Conservation (phyloP, 2,888 invertebrate species). For the Campopleginae sp. region DNA sequence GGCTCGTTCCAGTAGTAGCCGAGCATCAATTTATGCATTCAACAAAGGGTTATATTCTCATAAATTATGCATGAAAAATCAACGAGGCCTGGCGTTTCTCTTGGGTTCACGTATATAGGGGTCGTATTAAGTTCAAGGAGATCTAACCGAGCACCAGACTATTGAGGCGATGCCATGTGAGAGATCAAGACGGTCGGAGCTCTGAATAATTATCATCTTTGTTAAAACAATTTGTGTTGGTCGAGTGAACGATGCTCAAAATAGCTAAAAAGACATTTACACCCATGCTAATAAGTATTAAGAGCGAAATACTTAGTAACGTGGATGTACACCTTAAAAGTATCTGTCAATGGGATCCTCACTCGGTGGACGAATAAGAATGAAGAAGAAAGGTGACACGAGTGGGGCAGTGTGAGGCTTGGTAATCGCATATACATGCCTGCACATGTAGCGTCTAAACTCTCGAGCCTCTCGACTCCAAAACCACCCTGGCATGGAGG, state of each 20-base stretch:
- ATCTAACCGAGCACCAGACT: slow-evolving; percentile 57
- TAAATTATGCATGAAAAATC: slow-evolving; percentile 67
- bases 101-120: not conserved
- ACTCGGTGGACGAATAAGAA: not conserved
- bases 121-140: slow-evolving; percentile 63
- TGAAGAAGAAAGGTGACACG: not conserved
- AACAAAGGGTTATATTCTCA: slow-evolving; percentile 66
- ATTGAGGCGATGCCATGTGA: slow-evolving; percentile 22
- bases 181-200: slow-evolving; percentile 15
- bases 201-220: slow-evolving; percentile 56
- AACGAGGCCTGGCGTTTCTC: slow-evolving; percentile 58
- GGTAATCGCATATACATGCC: not conserved
- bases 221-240: slow-evolving; percentile 58
- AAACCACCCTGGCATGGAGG: slow-evolving; percentile 20
- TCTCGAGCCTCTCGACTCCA: slow-evolving; percentile 29
- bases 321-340: not conserved
- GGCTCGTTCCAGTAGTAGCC: slow-evolving; percentile 29
- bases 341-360: not conserved
- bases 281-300: not conserved
- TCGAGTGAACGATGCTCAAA: slow-evolving; percentile 23
- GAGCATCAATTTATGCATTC: slow-evolving; percentile 66
- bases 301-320: not conserved
- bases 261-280: slow-evolving; percentile 5
- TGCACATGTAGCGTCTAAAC: not conserved
- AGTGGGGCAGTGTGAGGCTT: not conserved